These are phyloP conservation scores for Zosterops japonicus DNA, from an alignment of 2,113 vertebrate genomes.

Conservation along the genomic window DNA sequence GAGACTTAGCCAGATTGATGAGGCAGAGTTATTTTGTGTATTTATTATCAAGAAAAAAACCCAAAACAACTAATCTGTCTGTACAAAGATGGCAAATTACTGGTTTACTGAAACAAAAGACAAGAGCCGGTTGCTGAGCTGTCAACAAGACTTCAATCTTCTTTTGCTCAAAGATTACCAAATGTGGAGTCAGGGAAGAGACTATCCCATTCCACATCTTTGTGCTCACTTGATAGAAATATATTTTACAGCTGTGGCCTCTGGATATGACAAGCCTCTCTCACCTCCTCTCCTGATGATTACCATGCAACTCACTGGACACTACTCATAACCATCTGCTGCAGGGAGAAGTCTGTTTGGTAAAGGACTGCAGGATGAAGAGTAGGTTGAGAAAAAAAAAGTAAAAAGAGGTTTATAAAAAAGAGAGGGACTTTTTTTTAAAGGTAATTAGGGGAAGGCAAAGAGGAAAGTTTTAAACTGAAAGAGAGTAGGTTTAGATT, in stretches of 20 bases:
- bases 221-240: neutral
- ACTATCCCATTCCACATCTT: neutral
- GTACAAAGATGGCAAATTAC: constrained; percentile 29
- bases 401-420: neutral
- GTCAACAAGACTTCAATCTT: neutral
- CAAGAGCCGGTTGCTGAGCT: neutral
- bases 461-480: neutral
- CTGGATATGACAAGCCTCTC: neutral
- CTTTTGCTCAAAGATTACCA: neutral
- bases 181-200: neutral
- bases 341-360: neutral
- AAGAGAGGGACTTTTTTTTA: neutral
- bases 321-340: neutral
- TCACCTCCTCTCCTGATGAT: neutral
- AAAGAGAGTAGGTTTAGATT: neutral
- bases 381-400: neutral
- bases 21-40: constrained; percentile 52
- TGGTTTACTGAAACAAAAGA: neutral
- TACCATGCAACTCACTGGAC: neutral
- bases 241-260: neutral
- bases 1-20: constrained; percentile 66
- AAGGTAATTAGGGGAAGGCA: neutral
- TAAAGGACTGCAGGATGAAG: neutral
- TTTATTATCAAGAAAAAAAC: constrained; percentile 13
- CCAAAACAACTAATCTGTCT: neutral